These are phyloP conservation scores for Bolborhynchus lineola DNA, from an alignment of 2,113 vertebrate species.

Conservation along the genomic window DNA sequence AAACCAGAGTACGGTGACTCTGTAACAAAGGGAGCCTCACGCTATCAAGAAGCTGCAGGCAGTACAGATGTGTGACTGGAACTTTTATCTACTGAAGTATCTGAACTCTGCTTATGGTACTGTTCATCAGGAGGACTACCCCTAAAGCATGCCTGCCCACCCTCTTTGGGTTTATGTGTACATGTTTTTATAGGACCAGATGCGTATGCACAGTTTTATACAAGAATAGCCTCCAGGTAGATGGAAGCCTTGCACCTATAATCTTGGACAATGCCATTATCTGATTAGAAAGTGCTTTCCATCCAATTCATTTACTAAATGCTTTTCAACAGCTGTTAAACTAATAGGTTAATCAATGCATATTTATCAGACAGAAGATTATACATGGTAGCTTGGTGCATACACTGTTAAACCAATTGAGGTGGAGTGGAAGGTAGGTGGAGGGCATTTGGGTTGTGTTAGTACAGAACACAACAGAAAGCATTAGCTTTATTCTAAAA, in stretches of 20 bases:
- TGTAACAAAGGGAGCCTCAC: neutral
- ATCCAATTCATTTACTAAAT: constrained; percentile 44
- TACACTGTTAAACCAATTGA: neutral
- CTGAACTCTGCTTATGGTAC: neutral
- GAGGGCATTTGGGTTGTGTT: neutral
- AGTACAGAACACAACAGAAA: neutral
- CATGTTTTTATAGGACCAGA: neutral
- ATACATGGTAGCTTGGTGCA: neutral
- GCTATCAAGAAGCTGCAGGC: neutral
- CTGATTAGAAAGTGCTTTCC: constrained; percentile 7
- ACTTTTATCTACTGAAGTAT: neutral
- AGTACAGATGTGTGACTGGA: rapidly evolving
- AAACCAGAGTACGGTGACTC: neutral
- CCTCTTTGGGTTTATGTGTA: neutral
- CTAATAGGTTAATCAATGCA: neutral
- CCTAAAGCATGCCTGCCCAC: neutral
- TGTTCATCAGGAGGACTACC: neutral
- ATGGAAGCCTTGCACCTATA: neutral
- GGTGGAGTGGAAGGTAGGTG: neutral
- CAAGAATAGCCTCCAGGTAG: neutral
- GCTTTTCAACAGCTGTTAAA: constrained; percentile 46
- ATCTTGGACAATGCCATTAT: neutral
- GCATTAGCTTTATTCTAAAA: neutral
- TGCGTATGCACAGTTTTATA: neutral
- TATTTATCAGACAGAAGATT: constrained; percentile 17